Percentiles rank a stretch among this genome's conserved stretches.
Conservation (phyloP, 64 coral and sea anemone species). For the Pocillopora damicornis region DNA sequence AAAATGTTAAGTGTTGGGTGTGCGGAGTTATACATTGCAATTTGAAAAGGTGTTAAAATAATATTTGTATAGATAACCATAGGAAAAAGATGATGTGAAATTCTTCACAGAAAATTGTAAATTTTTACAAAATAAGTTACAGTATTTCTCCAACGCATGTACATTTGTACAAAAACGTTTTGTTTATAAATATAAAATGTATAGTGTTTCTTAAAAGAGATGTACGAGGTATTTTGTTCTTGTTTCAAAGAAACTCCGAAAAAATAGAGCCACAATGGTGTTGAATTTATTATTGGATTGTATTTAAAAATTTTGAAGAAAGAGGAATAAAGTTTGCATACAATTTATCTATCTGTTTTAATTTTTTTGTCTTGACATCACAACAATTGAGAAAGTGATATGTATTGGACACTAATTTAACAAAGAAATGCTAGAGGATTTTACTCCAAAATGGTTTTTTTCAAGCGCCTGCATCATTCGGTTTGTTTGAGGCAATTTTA, state of each 20-base stretch:
- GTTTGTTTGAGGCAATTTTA: no score
- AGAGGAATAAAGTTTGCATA: conserved; percentile 32
- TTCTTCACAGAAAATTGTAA: conserved; percentile 46
- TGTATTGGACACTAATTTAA: no score
- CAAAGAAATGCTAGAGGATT: no score
- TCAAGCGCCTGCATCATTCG: no score
- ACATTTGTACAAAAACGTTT: conserved; percentile 53
- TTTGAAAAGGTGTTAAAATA: conserved; percentile 12
- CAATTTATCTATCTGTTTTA: background rate
- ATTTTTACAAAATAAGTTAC: conserved; percentile 45
- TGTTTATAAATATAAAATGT: conserved; percentile 39
- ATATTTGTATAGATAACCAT: conserved; percentile 32
- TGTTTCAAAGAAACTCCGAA: conserved; percentile 25
- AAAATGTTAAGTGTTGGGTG: conserved; percentile 9
- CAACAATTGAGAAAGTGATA: no score
- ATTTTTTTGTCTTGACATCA: background rate
- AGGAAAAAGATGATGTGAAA: conserved; percentile 19
- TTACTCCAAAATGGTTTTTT: no score
- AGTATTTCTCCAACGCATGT: conserved; percentile 42
- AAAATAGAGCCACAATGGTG: conserved; percentile 26
- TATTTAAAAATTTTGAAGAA: conserved; percentile 48
- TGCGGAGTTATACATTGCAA: background rate
- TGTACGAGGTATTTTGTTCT: conserved; percentile 44
- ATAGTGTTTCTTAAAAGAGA: conserved; percentile 47
- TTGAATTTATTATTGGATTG: conserved; percentile 46